Percentiles rank a stretch among this genome's conserved stretches.
phyloP scores from a whole-genome alignment of 1,140 invertebrate species.

The Lucilia cuprina region DNA sequence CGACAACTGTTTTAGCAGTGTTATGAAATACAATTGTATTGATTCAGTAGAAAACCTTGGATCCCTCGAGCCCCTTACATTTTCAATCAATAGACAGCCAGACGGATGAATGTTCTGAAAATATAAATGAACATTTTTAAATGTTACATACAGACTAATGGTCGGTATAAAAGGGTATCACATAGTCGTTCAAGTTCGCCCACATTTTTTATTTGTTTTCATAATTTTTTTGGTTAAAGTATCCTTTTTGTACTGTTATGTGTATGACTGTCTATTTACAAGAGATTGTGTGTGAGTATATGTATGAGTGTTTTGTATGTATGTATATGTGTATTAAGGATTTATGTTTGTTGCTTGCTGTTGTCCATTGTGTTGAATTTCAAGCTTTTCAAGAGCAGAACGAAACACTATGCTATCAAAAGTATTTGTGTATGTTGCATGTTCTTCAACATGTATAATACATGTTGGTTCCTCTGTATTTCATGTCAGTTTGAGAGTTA shows the following conservation, averaged over 20 bases:
- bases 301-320: constrained; percentile 27
- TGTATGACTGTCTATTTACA: not conserved
- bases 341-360: constrained; percentile 11
- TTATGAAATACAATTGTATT: too few species aligned
- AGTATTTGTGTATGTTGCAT: not conserved
- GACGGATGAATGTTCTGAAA: too few species aligned
- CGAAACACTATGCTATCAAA: not conserved
- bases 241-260: constrained; percentile 14
- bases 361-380: constrained; percentile 1
- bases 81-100: too few species aligned
- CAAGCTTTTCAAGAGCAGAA: not conserved
- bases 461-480: not conserved
- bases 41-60: too few species aligned
- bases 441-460: not conserved
- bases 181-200: too few species aligned
- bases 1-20: too few species aligned
- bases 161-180: too few species aligned
- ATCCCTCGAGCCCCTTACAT: too few species aligned
- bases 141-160: too few species aligned
- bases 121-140: too few species aligned
- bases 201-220: too few species aligned
- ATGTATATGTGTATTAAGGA: not conserved
- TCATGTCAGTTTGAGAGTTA: not conserved
- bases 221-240: not conserved
- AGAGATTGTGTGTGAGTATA: not conserved